Evolutionary conservation across 1,140 invertebrate species (phyloP).

Genomic region (Formica selysi): DNA sequence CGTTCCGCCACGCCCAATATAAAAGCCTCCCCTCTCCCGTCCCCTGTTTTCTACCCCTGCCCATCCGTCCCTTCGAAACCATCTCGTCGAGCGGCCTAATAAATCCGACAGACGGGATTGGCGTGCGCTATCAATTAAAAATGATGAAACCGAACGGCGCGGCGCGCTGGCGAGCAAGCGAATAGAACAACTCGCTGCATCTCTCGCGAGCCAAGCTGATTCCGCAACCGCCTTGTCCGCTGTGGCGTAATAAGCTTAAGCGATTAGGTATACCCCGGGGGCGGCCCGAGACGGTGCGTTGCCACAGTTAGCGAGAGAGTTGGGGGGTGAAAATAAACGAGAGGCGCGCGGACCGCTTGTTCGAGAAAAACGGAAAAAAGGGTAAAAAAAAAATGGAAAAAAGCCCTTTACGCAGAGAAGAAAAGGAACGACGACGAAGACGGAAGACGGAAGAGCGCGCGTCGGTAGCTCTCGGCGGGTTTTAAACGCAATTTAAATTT

Average conservation of each 20-base stretch:
- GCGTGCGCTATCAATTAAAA: constrained; percentile 84
- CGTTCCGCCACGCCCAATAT: constrained; percentile 72
- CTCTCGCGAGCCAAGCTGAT: constrained; percentile 60
- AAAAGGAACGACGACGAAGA: background rate
- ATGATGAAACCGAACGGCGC: constrained; percentile 80
- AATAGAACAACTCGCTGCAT: constrained; percentile 42
- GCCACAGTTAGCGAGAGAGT: constrained; percentile 44
- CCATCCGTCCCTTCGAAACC: constrained; percentile 72
- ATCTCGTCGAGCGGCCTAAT: constrained; percentile 79
- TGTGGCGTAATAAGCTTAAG: constrained; percentile 84
- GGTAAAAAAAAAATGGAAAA: constrained; percentile 10
- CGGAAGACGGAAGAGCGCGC: constrained; percentile 2
- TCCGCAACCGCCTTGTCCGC: constrained; percentile 71
- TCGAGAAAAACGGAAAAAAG: background rate
- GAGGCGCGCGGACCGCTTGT: constrained; percentile 42
- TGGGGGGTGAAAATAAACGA: constrained; percentile 31
- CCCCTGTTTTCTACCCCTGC: constrained; percentile 59
- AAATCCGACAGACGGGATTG: constrained; percentile 82
- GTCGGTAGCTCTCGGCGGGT: constrained; percentile 70
- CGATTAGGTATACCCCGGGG: constrained; percentile 80
- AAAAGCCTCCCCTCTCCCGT: constrained; percentile 60
- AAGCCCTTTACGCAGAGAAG: constrained; percentile 37
- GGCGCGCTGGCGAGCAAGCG: constrained; percentile 38
- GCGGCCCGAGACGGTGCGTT: constrained; percentile 51
- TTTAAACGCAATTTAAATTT: constrained; percentile 83